Percentiles rank a stretch among this genome's conserved stretches.
Conservation (phyloP, 2,113 vertebrate species). For the Halcyon senegalensis region DNA sequence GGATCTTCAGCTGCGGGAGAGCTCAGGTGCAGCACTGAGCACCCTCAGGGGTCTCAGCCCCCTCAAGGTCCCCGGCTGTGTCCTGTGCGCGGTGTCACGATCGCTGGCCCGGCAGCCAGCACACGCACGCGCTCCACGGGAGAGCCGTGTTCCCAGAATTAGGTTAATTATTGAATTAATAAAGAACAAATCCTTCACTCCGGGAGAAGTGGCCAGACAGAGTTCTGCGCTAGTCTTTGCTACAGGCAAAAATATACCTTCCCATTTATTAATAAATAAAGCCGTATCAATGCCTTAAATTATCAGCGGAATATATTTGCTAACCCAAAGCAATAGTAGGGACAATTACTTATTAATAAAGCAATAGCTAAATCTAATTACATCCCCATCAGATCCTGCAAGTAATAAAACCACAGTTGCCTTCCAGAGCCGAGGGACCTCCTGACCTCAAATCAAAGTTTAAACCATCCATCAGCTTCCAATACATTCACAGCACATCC, state of each 20-base stretch:
- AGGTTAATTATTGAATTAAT: slow-evolving; percentile 7
- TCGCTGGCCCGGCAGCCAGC: fast-evolving
- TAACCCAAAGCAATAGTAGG: slow-evolving; percentile 51
- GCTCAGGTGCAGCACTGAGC: fast-evolving
- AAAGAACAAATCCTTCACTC: neutral
- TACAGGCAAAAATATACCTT: slow-evolving; percentile 7
- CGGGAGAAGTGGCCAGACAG: neutral
- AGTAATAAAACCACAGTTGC: slow-evolving; percentile 76
- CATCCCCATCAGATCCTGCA: slow-evolving; percentile 76
- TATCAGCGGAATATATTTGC: slow-evolving; percentile 71
- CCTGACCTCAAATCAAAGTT: slow-evolving; percentile 76
- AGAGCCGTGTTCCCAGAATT: neutral
- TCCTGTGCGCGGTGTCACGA: fast-evolving
- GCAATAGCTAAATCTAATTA: slow-evolving; percentile 82
- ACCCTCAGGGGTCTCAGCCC: neutral
- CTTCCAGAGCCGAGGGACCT: slow-evolving; percentile 72
- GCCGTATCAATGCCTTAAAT: slow-evolving; percentile 62
- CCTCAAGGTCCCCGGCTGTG: neutral
- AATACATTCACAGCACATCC: slow-evolving; percentile 68
- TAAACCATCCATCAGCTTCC: slow-evolving; percentile 76
- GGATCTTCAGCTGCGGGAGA: neutral
- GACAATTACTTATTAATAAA: slow-evolving; percentile 83
- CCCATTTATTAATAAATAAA: slow-evolving; percentile 75
- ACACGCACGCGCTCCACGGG: fast-evolving
- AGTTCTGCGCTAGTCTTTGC: neutral